Evolutionary conservation across 2,888 invertebrate genomes (phyloP), one percentile per base, ranked within the genome.

Genomic region (Hirtodrosophila histrioides): DNA sequence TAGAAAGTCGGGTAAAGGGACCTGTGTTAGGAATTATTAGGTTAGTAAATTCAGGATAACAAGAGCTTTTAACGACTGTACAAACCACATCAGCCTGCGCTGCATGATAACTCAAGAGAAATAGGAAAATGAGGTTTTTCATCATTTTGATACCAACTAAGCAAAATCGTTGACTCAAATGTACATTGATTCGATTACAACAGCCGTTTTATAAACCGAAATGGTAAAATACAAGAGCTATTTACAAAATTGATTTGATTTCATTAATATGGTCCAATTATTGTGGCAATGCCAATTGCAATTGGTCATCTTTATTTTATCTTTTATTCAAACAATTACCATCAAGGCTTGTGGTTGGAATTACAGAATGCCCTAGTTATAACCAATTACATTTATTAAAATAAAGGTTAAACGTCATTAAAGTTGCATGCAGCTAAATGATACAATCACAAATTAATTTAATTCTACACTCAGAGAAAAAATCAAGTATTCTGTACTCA

Each of bases 1-100:
- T 5, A 89, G 58, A 37, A 90, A 74, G 5, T 85, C 84, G 44
- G 86, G 83, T 35, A 90, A 89, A n/a, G 8, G 3, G 4, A 33
- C 27, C 17, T 23, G 4, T 8, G 4, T 3, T 3, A 17, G 4
- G 1, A n/a, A 39, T 33, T 44, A 11, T 10, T 17, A 31, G 27
- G 7, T 31, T 31, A 31, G 0, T 4, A 7, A 37, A 17, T 17
- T 31, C 4, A 31, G 8, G 9, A 37, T 9, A 8, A 23, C 17
- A 17, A 17, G 17, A 17, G 23, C 6, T 12, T 40, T 41, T 2
- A 2, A 4, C 12, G 3, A 31, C 24, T 4, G 2, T 4, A 41
- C 61, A 29, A 44, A 70, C 75, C 62, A 45, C 61, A 6, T 66
- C 67, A 23, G 40, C 66, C 31, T 31, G 8, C 3, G 35, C 39